These are phyloP conservation scores for Physella acuta DNA, from an alignment of 1,140 invertebrate genomes.

Conservation along the genomic window DNA sequence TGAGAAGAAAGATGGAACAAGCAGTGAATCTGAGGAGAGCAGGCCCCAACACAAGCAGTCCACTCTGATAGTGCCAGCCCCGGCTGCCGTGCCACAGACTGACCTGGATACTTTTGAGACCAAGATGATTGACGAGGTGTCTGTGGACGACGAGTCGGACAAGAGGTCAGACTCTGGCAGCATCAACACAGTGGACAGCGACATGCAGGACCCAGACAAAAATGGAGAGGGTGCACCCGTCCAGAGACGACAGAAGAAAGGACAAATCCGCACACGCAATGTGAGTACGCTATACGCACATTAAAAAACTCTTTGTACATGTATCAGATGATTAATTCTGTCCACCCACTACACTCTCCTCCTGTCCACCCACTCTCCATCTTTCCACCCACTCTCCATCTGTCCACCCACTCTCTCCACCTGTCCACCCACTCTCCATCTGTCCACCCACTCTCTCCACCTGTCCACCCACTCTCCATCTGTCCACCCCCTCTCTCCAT, in stretches of 20 bases:
- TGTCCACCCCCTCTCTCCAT: no score
- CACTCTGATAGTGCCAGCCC: not conserved
- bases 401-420: no score
- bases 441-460: not conserved
- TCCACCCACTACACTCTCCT: not conserved
- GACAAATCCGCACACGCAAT: conserved; percentile 41
- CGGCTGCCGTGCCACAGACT: conserved; percentile 41
- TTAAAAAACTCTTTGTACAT: no score
- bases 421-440: no score
- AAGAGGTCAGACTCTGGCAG: conserved; percentile 47
- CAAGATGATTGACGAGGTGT: conserved; percentile 36
- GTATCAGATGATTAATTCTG: no score
- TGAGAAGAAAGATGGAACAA: not conserved
- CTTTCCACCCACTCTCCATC: no score
- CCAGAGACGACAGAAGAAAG: conserved; percentile 24
- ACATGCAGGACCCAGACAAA: conserved; percentile 31
- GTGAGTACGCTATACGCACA: conserved; percentile 44
- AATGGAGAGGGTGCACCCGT: conserved; percentile 7
- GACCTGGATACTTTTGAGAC: conserved; percentile 53
- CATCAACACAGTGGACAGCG: conserved; percentile 46
- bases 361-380: not conserved
- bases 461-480: no score
- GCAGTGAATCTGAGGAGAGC: not conserved
- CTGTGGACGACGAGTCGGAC: conserved; percentile 46
- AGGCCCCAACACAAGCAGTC: not conserved